These are phyloP conservation scores for Automeris io DNA, from an alignment of 2,888 invertebrate species.

Conservation along the genomic window DNA sequence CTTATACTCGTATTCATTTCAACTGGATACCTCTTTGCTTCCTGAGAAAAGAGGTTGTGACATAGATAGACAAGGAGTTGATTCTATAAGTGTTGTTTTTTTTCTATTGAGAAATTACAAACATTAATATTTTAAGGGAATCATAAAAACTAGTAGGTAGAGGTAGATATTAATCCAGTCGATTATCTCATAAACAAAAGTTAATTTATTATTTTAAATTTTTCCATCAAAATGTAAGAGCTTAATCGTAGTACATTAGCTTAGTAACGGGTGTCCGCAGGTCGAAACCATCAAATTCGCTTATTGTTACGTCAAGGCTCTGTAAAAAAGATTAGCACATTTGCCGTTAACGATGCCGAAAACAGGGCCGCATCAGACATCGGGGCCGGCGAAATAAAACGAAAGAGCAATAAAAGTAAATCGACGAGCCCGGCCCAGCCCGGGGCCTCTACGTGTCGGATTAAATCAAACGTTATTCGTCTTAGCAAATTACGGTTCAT, in stretches of 20 bases:
- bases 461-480: conserved; percentile 75
- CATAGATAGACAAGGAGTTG: no score
- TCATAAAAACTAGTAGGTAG: no score
- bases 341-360: conserved; percentile 70
- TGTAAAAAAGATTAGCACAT: conserved; percentile 73
- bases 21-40: no score
- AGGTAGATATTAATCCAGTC: no score
- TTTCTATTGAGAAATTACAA: no score
- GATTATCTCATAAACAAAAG: conserved; percentile 19
- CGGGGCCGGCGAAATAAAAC: conserved; percentile 60
- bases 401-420: conserved; percentile 74
- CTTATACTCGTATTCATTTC: no score
- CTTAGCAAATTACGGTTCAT: conserved; percentile 71
- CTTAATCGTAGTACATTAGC: conserved; percentile 53
- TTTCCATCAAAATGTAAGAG: conserved; percentile 42
- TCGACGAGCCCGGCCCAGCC: conserved; percentile 52
- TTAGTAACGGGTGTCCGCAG: conserved; percentile 44
- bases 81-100: no score
- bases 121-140: no score
- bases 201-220: conserved; percentile 27
- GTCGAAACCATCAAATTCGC: conserved; percentile 47
- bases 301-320: conserved; percentile 52
- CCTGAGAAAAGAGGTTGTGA: no score
- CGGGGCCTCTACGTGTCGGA: conserved; percentile 59
- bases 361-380: conserved; percentile 65